Evolutionary conservation across 2,797 vertebrate species (phyloP).

Genomic region (Nasua narica): DNA sequence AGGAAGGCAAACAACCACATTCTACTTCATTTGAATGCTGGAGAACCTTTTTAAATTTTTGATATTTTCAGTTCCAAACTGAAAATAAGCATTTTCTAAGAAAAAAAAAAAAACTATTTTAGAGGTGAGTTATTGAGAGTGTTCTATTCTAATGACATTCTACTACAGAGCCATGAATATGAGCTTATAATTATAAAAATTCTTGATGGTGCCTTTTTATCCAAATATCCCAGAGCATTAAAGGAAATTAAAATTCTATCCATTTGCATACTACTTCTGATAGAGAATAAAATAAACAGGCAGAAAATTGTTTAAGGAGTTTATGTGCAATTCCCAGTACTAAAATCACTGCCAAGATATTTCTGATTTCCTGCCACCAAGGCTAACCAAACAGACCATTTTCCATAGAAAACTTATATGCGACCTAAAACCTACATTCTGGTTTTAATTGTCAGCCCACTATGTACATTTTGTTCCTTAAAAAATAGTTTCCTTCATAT

Average conservation of each 20-base stretch:
- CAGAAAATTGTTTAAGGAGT: slow-evolving; percentile 48
- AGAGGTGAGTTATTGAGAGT: slow-evolving; percentile 53
- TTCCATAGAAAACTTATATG: neutral
- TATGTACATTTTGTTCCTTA: neutral
- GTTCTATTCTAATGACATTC: slow-evolving; percentile 53
- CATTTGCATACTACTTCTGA: slow-evolving; percentile 52
- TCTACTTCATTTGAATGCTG: slow-evolving; percentile 34
- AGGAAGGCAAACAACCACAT: slow-evolving; percentile 23
- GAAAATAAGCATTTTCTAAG: slow-evolving; percentile 50
- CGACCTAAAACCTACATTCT: neutral
- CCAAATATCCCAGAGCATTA: slow-evolving; percentile 62
- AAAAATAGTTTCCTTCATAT: neutral
- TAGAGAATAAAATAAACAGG: slow-evolving; percentile 42
- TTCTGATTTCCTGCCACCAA: neutral
- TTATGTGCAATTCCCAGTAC: neutral
- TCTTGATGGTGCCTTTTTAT: slow-evolving; percentile 55
- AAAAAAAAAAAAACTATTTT: neutral
- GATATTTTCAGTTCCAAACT: slow-evolving; percentile 43
- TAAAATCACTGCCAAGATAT: neutral
- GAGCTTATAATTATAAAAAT: slow-evolving; percentile 62
- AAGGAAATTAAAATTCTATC: slow-evolving; percentile 53
- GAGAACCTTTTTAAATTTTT: slow-evolving; percentile 46
- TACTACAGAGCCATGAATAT: slow-evolving; percentile 53
- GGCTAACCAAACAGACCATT: slow-evolving; percentile 18
- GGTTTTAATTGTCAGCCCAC: neutral